Conservation (phyloP, 2,888 invertebrate genomes). For the Leptinotarsa rubiginosa region DNA sequence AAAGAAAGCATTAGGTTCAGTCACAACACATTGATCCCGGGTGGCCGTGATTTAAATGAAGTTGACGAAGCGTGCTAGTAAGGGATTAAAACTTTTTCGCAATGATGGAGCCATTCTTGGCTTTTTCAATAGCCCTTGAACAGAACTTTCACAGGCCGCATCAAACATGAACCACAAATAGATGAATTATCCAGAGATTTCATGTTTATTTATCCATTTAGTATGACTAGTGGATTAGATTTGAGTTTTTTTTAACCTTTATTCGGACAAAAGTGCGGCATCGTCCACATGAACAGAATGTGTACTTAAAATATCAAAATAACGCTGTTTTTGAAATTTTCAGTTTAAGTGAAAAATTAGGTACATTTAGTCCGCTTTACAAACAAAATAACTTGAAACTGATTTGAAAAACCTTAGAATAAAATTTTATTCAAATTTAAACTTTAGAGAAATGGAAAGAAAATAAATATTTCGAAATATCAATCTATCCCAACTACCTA, state of each 20-base stretch:
- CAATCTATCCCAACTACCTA: too few species aligned
- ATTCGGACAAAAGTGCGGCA: slow-evolving; percentile 17
- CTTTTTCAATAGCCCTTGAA: slow-evolving; percentile 49
- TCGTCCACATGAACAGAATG: neutral
- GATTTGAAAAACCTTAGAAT: too few species aligned
- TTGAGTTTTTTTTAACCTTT: neutral
- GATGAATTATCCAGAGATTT: slow-evolving; percentile 20
- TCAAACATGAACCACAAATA: slow-evolving; percentile 58
- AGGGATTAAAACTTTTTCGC: slow-evolving; percentile 55
- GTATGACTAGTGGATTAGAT: slow-evolving; percentile 26
- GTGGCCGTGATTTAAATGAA: slow-evolving; percentile 57
- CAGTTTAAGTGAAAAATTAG: too few species aligned
- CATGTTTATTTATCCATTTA: slow-evolving; percentile 37
- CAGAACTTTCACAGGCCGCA: slow-evolving; percentile 53
- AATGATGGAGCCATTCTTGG: slow-evolving; percentile 52
- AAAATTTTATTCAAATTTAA: too few species aligned
- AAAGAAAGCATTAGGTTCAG: slow-evolving; percentile 44
- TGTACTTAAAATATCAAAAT: neutral
- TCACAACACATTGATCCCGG: slow-evolving; percentile 49
- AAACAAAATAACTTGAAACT: too few species aligned
- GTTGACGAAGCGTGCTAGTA: slow-evolving; percentile 55
- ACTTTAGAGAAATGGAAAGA: too few species aligned
- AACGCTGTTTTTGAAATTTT: neutral
- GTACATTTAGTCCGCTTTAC: too few species aligned
- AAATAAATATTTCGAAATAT: too few species aligned